These are phyloP conservation scores for Sylvietta virens DNA, from an alignment of 2,113 vertebrate genomes.

Conservation along the genomic window DNA sequence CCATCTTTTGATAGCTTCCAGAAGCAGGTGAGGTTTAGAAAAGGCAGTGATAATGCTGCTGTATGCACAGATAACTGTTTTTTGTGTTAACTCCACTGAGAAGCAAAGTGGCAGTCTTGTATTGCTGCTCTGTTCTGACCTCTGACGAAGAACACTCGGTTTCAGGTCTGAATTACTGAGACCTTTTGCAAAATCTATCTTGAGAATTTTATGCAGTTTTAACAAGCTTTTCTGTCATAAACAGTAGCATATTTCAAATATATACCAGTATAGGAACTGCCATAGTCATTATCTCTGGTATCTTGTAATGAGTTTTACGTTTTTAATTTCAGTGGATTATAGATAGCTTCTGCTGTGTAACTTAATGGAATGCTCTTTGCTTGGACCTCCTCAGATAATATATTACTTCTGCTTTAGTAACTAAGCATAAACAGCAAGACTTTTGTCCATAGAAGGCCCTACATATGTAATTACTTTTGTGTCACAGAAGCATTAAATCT, in stretches of 20 bases:
- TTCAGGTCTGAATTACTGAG: not conserved
- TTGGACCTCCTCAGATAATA: not conserved
- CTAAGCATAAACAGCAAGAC: not conserved
- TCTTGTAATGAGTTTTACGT: not conserved
- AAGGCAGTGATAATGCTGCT: not conserved
- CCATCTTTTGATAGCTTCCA: not conserved
- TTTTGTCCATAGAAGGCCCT: not conserved
- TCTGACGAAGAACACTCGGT: not conserved
- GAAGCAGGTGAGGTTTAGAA: not conserved
- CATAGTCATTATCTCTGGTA: not conserved
- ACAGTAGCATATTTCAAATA: not conserved
- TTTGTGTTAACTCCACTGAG: not conserved
- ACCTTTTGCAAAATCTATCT: not conserved
- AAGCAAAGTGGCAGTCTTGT: not conserved
- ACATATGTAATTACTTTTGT: not conserved
- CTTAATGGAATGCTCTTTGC: not conserved
- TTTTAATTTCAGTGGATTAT: not conserved
- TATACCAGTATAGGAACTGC: not conserved
- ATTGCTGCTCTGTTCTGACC: not conserved
- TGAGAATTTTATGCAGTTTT: not conserved
- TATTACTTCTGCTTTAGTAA: not conserved
- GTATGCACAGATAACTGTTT: not conserved
- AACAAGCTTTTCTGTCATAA: not conserved
- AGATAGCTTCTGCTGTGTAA: not conserved
- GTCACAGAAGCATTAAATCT: rapidly evolving